These are phyloP conservation scores for Cepphus grylle DNA, from an alignment of 2,113 vertebrate genomes.

Conservation along the genomic window DNA sequence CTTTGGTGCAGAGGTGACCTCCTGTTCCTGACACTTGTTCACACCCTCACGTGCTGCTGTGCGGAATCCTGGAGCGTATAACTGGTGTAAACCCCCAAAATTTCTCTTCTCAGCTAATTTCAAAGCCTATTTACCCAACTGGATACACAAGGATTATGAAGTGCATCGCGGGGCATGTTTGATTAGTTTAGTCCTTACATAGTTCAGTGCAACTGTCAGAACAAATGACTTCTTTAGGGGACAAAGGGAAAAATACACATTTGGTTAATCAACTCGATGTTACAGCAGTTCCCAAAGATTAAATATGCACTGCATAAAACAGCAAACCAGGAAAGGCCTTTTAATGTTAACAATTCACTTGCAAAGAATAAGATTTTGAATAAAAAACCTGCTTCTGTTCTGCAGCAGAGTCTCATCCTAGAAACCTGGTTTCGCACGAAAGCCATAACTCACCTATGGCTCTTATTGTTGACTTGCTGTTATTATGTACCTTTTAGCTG, in stretches of 20 bases:
- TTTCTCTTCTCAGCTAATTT: slow-evolving; percentile 27
- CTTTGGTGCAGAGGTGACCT: neutral
- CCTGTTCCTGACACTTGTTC: neutral
- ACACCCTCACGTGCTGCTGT: neutral
- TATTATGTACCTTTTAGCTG: neutral
- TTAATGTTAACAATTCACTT: neutral
- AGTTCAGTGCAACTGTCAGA: slow-evolving; percentile 13
- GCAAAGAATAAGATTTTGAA: neutral
- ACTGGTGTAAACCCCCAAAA: neutral
- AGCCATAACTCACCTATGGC: neutral
- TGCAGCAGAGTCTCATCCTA: neutral
- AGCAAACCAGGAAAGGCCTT: neutral
- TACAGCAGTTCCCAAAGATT: neutral
- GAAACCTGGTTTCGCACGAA: neutral
- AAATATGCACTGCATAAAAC: neutral
- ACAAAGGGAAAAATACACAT: neutral
- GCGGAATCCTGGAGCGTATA: neutral
- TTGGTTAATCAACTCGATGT: neutral
- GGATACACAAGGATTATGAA: slow-evolving; percentile 1
- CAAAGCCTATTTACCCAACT: slow-evolving; percentile 22
- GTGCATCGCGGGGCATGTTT: neutral
- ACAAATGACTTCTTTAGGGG: neutral
- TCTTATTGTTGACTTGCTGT: neutral
- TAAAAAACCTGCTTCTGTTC: neutral
- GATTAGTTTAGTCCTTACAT: neutral